Conservation (phyloP, 2,113 vertebrate species). For the Scophthalmus maximus region DNA sequence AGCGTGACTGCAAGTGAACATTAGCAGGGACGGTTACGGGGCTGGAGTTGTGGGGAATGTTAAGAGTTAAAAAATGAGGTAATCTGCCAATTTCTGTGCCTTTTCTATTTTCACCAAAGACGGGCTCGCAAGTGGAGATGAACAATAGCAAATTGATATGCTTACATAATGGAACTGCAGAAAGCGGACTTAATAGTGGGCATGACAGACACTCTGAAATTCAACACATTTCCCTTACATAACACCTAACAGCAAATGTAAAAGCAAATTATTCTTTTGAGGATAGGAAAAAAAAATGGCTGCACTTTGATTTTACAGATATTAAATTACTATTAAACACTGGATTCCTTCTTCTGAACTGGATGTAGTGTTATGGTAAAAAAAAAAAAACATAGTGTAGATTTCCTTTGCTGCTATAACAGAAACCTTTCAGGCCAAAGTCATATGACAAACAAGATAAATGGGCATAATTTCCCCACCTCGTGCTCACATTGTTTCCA, state of each 20-base stretch:
- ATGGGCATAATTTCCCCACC: slow-evolving; percentile 56
- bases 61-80: slow-evolving; percentile 41
- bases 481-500: slow-evolving; percentile 51
- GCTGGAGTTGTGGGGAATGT: slow-evolving; percentile 24
- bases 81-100: slow-evolving; percentile 14
- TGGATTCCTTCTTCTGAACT: not conserved
- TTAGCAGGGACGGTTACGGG: slow-evolving; percentile 7
- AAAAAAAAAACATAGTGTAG: not conserved
- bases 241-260: not conserved
- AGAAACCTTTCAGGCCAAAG: slow-evolving; percentile 26
- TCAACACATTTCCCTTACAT: not conserved
- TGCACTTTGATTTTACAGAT: not conserved
- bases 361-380: not conserved
- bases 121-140: not conserved
- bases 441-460: slow-evolving; percentile 61
- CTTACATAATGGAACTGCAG: too few relatives aligned
- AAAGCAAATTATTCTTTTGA: slow-evolving; percentile 13
- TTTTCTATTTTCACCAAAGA: slow-evolving; percentile 25
- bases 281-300: too few relatives aligned
- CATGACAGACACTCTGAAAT: slow-evolving; percentile 24
- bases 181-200: too few relatives aligned
- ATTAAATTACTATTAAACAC: not conserved
- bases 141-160: slow-evolving; percentile 38
- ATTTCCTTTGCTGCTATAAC: not conserved
- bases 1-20: slow-evolving; percentile 36